Evolutionary conservation across 2,888 invertebrate species (phyloP), one percentile per base, ranked within the genome.

Genomic region (Eretmocerus hayati): DNA sequence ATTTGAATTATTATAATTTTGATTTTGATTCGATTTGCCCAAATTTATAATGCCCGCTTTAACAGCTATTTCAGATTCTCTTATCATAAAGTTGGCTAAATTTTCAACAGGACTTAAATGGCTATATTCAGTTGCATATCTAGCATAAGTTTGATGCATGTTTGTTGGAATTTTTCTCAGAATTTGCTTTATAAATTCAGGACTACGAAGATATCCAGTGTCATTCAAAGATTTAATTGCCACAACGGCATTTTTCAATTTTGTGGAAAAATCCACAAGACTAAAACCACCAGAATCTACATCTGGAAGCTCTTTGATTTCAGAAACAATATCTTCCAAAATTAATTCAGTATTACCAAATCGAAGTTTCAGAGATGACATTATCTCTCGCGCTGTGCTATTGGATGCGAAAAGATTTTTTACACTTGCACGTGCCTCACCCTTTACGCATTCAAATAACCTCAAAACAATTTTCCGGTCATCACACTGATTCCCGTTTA

Each of bases 201-300:
- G 40, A 16, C 40, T 40, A 26, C 30, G 18, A 3, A 30, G 19
- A 40, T 40, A 40, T 9, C 37, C 37, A 21, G 21, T 5, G n/a
- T 15, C 11, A 3, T 21, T 6, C 15, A 40, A 40, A 15, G 15
- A 2, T 40, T 15, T 40, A 8, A 40, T 23, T 15, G 40, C 40
- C 5, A 8, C 16, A n/a, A 40, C 16, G 13, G 40, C 30, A 40
- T 40, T 40, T 9, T 40, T 40, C 19, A 40, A n/a, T 40, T 40
- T 26, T 3, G 30, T n/a, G 11, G 40, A n/a, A 26, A 40, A 40
- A 2, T 40, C 30, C 11, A 40, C 16, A 4, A 26, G 13, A 30
- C 13, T 23, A 16, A 18, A 18, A 5, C 9, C 30, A 11, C 37
- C 20, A 4, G 37, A 37, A 6, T n/a, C 26, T 13, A 40, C 4